Base-by-base conservation (phyloP, 2,888 invertebrate species). In the Hylaea fasciaria region DNA sequence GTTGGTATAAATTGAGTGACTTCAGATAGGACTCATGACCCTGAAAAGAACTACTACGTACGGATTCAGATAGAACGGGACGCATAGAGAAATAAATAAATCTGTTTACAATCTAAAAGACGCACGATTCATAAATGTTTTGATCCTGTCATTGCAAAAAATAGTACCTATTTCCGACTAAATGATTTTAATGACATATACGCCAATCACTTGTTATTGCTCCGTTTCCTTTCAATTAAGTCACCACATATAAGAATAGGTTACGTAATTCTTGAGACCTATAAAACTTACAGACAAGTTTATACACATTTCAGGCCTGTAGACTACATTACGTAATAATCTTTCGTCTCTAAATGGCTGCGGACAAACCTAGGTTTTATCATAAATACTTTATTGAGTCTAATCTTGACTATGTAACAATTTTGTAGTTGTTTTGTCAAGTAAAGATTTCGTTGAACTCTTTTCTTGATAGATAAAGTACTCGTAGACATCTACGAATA, bases 321-420 rank as follows among this genome's bases (percentile, higher is more conserved):
- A 61, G 46, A 39, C 60, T 43, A 56, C 39, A 56, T 61, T 61
- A 61, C 61, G 56, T 51, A 61, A 61, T 55, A 47, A 56, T 60
- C 47, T 47, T 59, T 59, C 50, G 48, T 47, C 52, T 44, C 11
- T 51, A 56, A 22, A 5, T 41, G 45, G 32, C 40, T 52, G 37
- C 45, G 50, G 16, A 46, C 51, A 39, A 16, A 29, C 44, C 47
- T 56, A 48, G 56, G 47, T 22, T 52, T 56, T 10, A 40, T 17
- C 37, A 40, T 56, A 39, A 61, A 56, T 1, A 17, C 16, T 39
- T 61, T 60, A 56, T 56, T 48, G 32, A 32, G 14, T 12, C 29
- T 29, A 50, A n/a, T 22, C 37, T 4, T 0, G 22, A n/a, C 22
- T 43, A n/a, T n/a, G n/a, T n/a, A 29, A 53, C 48, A 22, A 43